Percentiles rank a stretch among this genome's conserved stretches.
Evolutionary conservation across 2,888 invertebrate genomes (phyloP).

Genomic region (Pterostichus madidus): DNA sequence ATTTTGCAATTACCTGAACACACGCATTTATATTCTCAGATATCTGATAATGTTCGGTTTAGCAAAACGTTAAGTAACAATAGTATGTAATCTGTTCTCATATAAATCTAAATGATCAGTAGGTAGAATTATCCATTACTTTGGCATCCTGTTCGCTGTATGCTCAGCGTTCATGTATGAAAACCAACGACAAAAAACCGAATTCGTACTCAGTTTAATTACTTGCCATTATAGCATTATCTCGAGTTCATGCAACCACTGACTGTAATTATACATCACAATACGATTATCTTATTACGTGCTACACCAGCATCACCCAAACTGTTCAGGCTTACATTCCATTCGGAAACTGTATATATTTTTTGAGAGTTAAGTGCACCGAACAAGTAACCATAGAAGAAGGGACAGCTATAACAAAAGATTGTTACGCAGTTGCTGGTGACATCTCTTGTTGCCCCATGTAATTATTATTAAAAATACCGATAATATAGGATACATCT

Average conservation of each 20-base stretch:
- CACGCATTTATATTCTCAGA: slow-evolving; percentile 20
- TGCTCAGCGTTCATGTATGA: slow-evolving; percentile 5
- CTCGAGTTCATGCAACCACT: slow-evolving; percentile 50
- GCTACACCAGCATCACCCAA: slow-evolving; percentile 16
- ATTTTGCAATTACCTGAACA: slow-evolving; percentile 37
- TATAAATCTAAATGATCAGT: slow-evolving; percentile 53
- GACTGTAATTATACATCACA: slow-evolving; percentile 61
- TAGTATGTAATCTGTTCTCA: slow-evolving; percentile 49
- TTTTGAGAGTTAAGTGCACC: too few species aligned
- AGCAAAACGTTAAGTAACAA: slow-evolving; percentile 24
- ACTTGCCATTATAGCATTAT: slow-evolving; percentile 62
- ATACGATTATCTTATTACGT: slow-evolving; percentile 61
- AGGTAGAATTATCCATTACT: slow-evolving; percentile 54
- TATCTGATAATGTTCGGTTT: slow-evolving; percentile 48
- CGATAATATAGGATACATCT: too few species aligned
- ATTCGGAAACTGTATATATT: too few species aligned
- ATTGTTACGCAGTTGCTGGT: too few species aligned
- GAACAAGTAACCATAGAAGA: too few species aligned
- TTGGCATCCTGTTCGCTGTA: slow-evolving; percentile 41
- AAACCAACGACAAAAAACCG: slow-evolving; percentile 47
- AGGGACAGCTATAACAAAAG: too few species aligned
- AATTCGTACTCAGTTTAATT: slow-evolving; percentile 60
- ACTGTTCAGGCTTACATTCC: not conserved
- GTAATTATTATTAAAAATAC: too few species aligned
- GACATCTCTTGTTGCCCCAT: too few species aligned